Percentiles rank a stretch among this genome's conserved stretches.
phyloP scores from a whole-genome alignment of 2,888 invertebrate species.

The Hybos culiciformis region DNA sequence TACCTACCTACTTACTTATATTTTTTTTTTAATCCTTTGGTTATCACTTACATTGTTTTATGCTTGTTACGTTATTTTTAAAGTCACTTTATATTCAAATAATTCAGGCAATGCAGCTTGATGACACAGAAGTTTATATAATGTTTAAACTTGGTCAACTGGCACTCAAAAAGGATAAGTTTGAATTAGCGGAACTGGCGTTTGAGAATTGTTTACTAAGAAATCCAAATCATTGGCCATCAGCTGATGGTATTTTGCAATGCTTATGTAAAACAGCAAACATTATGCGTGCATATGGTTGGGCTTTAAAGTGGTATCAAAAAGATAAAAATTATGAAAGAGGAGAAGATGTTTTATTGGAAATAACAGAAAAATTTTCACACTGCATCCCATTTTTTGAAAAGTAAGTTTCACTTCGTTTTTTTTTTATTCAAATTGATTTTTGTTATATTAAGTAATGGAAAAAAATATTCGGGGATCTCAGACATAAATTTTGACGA shows the following conservation, averaged over 20 bases:
- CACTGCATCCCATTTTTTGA: conserved; percentile 21
- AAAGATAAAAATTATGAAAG: conserved; percentile 20
- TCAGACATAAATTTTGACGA: too few species aligned
- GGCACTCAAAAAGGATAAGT: conserved; percentile 52
- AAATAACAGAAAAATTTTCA: conserved; percentile 21
- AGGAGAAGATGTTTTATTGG: conserved; percentile 21
- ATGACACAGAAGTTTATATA: conserved; percentile 70
- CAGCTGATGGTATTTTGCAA: conserved; percentile 57
- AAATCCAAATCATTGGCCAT: conserved; percentile 72
- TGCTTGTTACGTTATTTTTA: too few species aligned
- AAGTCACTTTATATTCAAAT: conserved; percentile 18
- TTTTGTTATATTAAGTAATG: too few species aligned
- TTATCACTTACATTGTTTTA: too few species aligned
- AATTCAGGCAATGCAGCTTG: conserved; percentile 61
- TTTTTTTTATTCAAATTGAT: too few species aligned
- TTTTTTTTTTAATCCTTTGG: too few species aligned
- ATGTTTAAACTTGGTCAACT: conserved; percentile 71
- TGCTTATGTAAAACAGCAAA: conserved; percentile 52
- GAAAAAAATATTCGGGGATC: too few species aligned
- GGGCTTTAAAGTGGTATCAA: conserved; percentile 21
- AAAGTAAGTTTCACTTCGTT: too few species aligned
- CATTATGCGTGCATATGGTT: conserved; percentile 36
- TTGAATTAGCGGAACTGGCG: conserved; percentile 62
- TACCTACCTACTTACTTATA: too few species aligned
- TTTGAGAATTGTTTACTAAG: conserved; percentile 43